These are phyloP conservation scores for Delphinus delphis DNA, from an alignment of 2,113 vertebrate species.

Conservation along the genomic window DNA sequence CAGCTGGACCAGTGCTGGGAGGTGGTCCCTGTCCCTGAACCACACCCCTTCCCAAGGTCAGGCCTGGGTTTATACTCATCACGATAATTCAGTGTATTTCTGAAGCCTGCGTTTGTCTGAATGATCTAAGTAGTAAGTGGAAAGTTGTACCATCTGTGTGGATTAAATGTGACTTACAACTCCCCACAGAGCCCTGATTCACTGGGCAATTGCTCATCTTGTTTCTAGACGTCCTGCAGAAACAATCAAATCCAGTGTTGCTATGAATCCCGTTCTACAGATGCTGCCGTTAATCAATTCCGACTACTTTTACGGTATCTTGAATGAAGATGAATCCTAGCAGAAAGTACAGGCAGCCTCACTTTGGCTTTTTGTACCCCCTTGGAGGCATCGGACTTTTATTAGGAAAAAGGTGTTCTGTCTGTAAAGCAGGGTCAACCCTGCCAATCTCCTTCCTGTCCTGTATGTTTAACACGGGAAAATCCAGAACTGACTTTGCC, in stretches of 20 bases:
- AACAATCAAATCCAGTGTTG: accelerated
- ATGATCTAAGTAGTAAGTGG: background rate
- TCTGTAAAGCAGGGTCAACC: accelerated
- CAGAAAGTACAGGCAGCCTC: background rate
- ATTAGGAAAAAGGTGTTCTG: background rate
- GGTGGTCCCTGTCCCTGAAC: accelerated
- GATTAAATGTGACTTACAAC: too few species aligned
- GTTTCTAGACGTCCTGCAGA: too few species aligned
- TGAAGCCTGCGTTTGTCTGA: background rate
- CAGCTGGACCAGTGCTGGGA: background rate
- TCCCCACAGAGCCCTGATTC: background rate
- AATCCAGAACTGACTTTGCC: background rate
- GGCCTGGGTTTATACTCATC: background rate
- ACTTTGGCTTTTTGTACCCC: background rate
- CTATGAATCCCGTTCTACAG: accelerated
- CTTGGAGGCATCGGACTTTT: accelerated
- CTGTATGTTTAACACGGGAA: too few species aligned
- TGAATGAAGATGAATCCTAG: background rate
- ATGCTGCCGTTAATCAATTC: accelerated
- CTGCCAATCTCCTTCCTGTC: background rate
- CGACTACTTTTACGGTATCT: accelerated
- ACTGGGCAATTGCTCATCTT: accelerated
- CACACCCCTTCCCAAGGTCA: too few species aligned
- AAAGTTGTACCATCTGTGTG: background rate
- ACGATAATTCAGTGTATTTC: background rate